These are phyloP conservation scores for Chrysolina americana DNA, from an alignment of 2,888 invertebrate species.

Conservation along the genomic window DNA sequence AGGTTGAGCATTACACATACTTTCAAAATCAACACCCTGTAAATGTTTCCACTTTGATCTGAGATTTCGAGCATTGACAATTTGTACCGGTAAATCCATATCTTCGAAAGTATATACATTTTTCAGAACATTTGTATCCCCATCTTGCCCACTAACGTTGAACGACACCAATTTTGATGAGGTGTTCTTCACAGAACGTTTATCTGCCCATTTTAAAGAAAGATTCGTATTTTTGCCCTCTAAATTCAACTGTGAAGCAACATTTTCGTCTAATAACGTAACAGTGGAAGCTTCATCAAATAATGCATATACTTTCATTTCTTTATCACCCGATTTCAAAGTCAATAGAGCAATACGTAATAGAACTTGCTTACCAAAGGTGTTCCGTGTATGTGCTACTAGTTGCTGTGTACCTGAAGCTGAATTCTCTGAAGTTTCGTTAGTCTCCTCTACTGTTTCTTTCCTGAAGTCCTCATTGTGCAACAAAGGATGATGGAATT, in stretches of 20 bases:
- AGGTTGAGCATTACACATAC: not conserved
- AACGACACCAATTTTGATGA: not conserved
- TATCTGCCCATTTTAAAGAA: not conserved
- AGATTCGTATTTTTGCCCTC: not conserved
- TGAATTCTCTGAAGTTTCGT: not conserved
- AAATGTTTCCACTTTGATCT: not conserved
- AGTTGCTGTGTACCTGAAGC: not conserved
- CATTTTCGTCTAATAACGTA: not conserved
- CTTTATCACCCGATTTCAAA: not conserved
- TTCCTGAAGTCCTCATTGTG: not conserved
- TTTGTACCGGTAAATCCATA: not conserved
- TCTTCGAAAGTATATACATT: not conserved
- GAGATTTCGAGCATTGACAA: not conserved
- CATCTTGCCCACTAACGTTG: not conserved
- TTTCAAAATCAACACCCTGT: not conserved
- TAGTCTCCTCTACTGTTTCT: not conserved
- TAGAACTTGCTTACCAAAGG: not conserved
- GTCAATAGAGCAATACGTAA: not conserved
- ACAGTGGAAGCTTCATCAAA: constrained; percentile 9
- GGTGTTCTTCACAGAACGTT: not conserved
- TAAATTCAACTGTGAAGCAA: constrained; percentile 10
- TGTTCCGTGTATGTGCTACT: not conserved
- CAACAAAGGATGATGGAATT: constrained; percentile 1
- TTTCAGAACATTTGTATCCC: not conserved
- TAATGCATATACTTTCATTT: not conserved